Conservation (phyloP, 2,888 invertebrate genomes). For the Phyto melanocephala region DNA sequence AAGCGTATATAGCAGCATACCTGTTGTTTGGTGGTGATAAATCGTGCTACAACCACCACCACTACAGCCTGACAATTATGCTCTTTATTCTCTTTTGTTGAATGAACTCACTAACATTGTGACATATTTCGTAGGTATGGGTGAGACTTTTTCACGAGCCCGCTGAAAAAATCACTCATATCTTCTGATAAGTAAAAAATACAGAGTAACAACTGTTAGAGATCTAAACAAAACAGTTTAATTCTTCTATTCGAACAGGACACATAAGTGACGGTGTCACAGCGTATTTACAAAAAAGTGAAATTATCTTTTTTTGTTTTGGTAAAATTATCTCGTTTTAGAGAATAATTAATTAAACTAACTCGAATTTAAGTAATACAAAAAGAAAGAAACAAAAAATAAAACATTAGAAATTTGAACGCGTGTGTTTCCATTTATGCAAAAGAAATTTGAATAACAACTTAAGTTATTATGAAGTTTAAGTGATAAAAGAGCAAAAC, state of each 20-base stretch:
- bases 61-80: not conserved
- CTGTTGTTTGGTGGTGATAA: conserved; percentile 55
- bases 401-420: conserved; percentile 36
- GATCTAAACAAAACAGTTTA: conserved; percentile 71
- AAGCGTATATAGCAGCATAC: conserved; percentile 39
- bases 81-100: conserved; percentile 6
- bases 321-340: conserved; percentile 61
- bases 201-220: conserved; percentile 55
- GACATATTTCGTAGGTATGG: conserved; percentile 29
- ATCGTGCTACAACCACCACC: conserved; percentile 23
- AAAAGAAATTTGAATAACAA: conserved; percentile 16
- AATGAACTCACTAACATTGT: conserved; percentile 30
- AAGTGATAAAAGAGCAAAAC: conserved; percentile 40
- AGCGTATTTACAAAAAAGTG: conserved; percentile 67
- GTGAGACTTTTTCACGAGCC: conserved; percentile 42
- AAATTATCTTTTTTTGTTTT: conserved; percentile 46
- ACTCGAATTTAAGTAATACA: conserved; percentile 44
- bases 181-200: conserved; percentile 49
- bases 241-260: conserved; percentile 75
- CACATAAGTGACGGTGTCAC: conserved; percentile 75
- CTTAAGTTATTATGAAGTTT: conserved; percentile 60
- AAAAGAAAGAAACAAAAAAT: not conserved
- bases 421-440: conserved; percentile 35
- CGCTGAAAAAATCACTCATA: conserved; percentile 47
- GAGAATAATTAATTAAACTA: conserved; percentile 59